Evolutionary conservation across 2,888 invertebrate genomes (phyloP).

Genomic region (Drosophila paranaensis): DNA sequence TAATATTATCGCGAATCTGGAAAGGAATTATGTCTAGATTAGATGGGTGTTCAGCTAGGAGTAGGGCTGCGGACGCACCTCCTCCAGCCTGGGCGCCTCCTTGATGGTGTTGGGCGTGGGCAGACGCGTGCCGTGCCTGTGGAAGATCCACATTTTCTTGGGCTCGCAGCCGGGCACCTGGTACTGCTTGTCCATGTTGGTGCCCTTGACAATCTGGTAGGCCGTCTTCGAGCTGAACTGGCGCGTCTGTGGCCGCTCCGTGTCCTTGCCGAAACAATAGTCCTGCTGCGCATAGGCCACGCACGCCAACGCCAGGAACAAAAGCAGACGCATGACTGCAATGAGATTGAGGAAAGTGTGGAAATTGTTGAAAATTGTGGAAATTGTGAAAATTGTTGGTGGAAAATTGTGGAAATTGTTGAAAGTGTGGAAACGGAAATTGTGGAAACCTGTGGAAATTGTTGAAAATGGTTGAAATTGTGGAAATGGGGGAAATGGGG

Average conservation of each 20-base stretch:
- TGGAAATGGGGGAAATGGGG: no score
- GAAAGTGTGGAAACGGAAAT: no score
- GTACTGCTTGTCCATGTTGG: constrained; percentile 86
- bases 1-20: constrained; percentile 86
- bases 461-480: no score
- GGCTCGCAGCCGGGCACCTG: constrained; percentile 89
- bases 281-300: constrained; percentile 64
- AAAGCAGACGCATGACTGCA: constrained; percentile 64
- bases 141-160: constrained; percentile 90
- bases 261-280: constrained; percentile 83
- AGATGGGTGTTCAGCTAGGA: background rate
- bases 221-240: constrained; percentile 91
- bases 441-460: no score
- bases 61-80: constrained; percentile 82
- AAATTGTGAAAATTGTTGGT: no score
- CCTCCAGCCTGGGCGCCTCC: constrained; percentile 86
- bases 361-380: background rate
- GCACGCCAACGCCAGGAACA: constrained; percentile 46
- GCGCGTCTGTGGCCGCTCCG: constrained; percentile 79
- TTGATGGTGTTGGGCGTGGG: constrained; percentile 87
- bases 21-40: background rate
- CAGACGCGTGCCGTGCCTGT: constrained; percentile 89
- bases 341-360: background rate
- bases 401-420: no score
- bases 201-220: constrained; percentile 89